Evolutionary conservation across 2,888 invertebrate species (phyloP).

Genomic region (Idaea aversata): DNA sequence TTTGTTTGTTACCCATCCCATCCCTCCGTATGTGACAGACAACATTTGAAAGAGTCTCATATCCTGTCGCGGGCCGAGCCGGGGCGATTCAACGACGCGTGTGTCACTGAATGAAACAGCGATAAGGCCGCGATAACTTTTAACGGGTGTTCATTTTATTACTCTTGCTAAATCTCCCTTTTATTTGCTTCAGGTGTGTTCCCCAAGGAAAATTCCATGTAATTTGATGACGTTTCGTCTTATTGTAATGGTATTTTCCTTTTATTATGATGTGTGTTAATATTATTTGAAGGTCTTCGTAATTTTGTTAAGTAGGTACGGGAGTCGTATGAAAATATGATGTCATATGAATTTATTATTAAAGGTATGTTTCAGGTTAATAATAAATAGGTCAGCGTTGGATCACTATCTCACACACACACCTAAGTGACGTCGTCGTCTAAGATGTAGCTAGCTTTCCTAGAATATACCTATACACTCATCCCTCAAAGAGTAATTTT

Average conservation of each 20-base stretch:
- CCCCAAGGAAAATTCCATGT: neutral
- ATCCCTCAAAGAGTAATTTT: too few species aligned
- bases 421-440: too few species aligned
- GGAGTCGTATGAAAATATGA: neutral
- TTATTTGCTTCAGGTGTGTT: conserved; percentile 7
- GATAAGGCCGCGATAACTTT: conserved; percentile 48
- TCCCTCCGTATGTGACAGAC: conserved; percentile 21
- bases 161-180: conserved; percentile 21
- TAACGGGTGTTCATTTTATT: conserved; percentile 31
- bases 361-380: neutral
- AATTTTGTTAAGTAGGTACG: neutral
- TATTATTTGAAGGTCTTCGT: neutral
- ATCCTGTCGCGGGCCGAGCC: conserved; percentile 27
- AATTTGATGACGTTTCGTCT: neutral
- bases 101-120: conserved; percentile 39
- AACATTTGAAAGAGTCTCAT: conserved; percentile 43
- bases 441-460: too few species aligned
- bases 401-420: too few species aligned
- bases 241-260: neutral
- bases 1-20: neutral
- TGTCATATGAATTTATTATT: neutral
- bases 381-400: too few species aligned
- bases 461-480: too few species aligned
- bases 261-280: neutral
- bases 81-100: conserved; percentile 24